Evolutionary conservation across 2,888 invertebrate genomes (phyloP).

Genomic region (Poecilus cupreus): DNA sequence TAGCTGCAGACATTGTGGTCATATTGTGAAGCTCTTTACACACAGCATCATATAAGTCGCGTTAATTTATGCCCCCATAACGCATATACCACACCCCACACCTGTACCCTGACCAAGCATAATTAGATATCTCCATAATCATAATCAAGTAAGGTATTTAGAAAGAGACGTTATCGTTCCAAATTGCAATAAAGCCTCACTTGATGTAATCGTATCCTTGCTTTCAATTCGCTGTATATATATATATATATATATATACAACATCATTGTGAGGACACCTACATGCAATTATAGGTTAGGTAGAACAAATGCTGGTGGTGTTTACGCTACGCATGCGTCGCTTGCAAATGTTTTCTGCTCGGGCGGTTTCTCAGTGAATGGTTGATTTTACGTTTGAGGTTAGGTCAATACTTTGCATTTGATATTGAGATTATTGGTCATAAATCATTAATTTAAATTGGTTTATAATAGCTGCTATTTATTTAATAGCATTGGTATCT

Average conservation of each 20-base stretch:
- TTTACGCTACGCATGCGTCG: not conserved
- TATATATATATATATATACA: too few species aligned
- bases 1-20: too few species aligned
- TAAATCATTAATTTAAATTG: too few species aligned
- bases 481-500: too few species aligned
- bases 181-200: conserved; percentile 1
- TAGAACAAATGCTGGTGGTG: not conserved
- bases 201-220: conserved; percentile 19
- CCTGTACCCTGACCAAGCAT: conserved; percentile 5
- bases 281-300: not conserved
- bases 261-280: conserved; percentile 8
- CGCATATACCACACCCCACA: not conserved
- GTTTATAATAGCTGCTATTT: too few species aligned
- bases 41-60: not conserved
- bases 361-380: too few species aligned
- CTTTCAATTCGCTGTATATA: conserved; percentile 34
- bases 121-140: conserved; percentile 36
- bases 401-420: too few species aligned
- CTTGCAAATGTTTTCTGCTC: too few species aligned
- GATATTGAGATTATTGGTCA: too few species aligned
- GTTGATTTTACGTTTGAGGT: too few species aligned
- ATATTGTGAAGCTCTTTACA: not conserved
- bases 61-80: not conserved
- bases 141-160: conserved; percentile 13
- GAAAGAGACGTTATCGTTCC: conserved; percentile 17